Percentiles rank a stretch among this genome's conserved stretches.
Evolutionary conservation across 1,140 invertebrate species (phyloP).

Genomic region (Aphaenogaster floridana): DNA sequence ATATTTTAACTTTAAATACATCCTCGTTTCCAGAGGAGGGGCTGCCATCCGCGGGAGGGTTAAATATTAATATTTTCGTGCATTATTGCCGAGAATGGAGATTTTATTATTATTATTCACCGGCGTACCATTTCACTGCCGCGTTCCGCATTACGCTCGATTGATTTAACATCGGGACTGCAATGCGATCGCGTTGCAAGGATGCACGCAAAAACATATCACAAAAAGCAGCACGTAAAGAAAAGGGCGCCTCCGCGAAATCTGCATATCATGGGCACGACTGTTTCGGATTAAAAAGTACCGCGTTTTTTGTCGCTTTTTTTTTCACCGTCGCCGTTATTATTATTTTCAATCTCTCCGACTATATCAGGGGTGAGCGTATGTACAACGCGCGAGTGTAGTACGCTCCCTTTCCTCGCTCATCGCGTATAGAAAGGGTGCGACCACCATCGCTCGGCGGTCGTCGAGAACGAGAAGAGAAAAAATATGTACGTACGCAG

Average conservation of each 20-base stretch:
- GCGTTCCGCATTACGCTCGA: slow-evolving; percentile 69
- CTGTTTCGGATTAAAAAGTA: slow-evolving; percentile 74
- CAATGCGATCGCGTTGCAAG: slow-evolving; percentile 40
- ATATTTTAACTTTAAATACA: neutral
- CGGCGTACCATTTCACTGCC: slow-evolving; percentile 66
- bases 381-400: neutral
- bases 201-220: slow-evolving; percentile 42
- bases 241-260: slow-evolving; percentile 71
- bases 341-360: slow-evolving; percentile 76
- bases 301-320: slow-evolving; percentile 49
- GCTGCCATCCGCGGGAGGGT: neutral
- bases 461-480: neutral
- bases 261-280: slow-evolving; percentile 76
- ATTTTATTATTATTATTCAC: slow-evolving; percentile 65
- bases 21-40: neutral
- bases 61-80: slow-evolving; percentile 16
- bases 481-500: neutral
- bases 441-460: neutral
- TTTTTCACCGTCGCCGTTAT: slow-evolving; percentile 41
- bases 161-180: slow-evolving; percentile 69
- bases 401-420: slow-evolving; percentile 38
- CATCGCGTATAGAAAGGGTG: slow-evolving; percentile 32
- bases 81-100: neutral
- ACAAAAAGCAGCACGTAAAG: slow-evolving; percentile 59
- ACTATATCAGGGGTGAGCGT: slow-evolving; percentile 51